phyloP scores from a whole-genome alignment of 2,113 vertebrate genomes.

The Pipa parva region DNA sequence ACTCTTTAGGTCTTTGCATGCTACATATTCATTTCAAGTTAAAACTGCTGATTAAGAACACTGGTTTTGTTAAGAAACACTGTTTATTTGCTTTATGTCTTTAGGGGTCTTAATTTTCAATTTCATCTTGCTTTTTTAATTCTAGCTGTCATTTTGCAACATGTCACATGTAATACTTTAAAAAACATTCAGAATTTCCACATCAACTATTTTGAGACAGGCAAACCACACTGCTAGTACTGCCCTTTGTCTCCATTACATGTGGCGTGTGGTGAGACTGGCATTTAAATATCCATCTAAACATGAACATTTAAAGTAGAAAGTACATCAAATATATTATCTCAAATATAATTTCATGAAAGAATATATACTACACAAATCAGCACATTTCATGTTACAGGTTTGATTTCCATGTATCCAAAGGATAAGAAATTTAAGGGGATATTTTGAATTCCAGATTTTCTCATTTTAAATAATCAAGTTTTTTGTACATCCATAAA shows the following conservation, averaged over 20 bases:
- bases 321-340: too few relatives aligned
- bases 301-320: too few relatives aligned
- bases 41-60: background rate
- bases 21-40: background rate
- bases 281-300: background rate
- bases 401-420: too few relatives aligned
- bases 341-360: too few relatives aligned
- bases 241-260: background rate
- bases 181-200: background rate
- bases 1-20: too few relatives aligned
- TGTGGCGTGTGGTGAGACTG: background rate
- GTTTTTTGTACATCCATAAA: too few relatives aligned
- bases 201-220: background rate
- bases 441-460: too few relatives aligned
- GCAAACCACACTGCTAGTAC: background rate
- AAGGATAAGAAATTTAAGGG: too few relatives aligned
- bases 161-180: conserved; percentile 1
- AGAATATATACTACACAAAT: too few relatives aligned
- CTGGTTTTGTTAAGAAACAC: background rate
- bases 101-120: conserved; percentile 8
- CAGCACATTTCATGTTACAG: too few relatives aligned
- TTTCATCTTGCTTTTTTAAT: background rate
- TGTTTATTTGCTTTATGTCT: conserved; percentile 10
- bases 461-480: too few relatives aligned
- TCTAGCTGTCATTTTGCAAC: conserved; percentile 1